Evolutionary conservation across 2,888 invertebrate genomes (phyloP).

Genomic region (Eupithecia abbreviata): DNA sequence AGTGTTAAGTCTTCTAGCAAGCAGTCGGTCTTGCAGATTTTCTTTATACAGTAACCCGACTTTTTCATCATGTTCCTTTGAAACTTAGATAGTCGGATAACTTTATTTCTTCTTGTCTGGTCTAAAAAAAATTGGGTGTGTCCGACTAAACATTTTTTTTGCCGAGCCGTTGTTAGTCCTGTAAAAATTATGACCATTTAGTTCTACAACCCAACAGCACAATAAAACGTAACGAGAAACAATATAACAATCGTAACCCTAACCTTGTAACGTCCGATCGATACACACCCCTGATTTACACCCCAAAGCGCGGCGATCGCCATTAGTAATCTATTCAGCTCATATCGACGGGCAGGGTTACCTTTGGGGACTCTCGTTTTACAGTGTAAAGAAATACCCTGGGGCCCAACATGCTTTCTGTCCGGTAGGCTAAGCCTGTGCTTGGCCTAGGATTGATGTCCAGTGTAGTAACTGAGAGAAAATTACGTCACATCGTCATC

Average conservation of each 20-base stretch:
- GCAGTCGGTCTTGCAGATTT: too few species aligned
- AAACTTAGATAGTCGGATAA: too few species aligned
- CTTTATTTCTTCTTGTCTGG: too few species aligned
- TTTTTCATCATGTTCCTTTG: too few species aligned
- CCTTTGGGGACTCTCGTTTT: conserved; percentile 12
- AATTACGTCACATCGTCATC: too few species aligned
- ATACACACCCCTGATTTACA: conserved; percentile 51
- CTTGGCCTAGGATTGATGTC: background rate
- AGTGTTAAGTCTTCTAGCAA: too few species aligned
- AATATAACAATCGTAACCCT: conserved; percentile 52
- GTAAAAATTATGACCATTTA: background rate
- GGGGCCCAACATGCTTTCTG: background rate
- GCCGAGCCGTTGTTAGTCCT: too few species aligned
- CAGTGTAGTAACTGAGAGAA: too few species aligned
- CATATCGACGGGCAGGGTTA: conserved; percentile 20
- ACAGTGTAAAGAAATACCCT: background rate
- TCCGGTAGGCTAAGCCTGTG: background rate
- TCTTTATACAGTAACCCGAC: too few species aligned
- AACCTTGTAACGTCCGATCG: conserved; percentile 57
- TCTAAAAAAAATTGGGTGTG: too few species aligned
- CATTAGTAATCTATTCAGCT: conserved; percentile 42
- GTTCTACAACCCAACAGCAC: background rate
- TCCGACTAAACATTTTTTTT: too few species aligned
- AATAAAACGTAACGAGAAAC: conserved; percentile 28
- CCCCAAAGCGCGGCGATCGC: conserved; percentile 46